Evolutionary conservation across 1,140 invertebrate genomes (phyloP).

Genomic region (Caenorhabditis latens): DNA sequence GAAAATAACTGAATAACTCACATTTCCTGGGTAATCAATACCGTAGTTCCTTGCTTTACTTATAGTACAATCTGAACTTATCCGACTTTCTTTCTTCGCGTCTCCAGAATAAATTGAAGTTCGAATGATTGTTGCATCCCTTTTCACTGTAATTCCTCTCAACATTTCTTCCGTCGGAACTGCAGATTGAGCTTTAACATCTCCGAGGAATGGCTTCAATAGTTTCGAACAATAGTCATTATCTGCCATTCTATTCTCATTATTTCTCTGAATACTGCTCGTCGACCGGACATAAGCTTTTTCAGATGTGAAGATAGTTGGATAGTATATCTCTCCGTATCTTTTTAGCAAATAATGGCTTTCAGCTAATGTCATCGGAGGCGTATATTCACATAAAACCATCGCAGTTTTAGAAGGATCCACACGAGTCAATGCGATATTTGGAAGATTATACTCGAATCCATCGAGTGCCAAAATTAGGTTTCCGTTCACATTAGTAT

Average conservation of each 20-base stretch:
- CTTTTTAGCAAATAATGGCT: background rate
- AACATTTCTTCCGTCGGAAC: background rate
- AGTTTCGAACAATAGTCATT: background rate
- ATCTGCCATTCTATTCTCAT: background rate
- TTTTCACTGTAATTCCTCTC: background rate
- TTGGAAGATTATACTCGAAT: background rate
- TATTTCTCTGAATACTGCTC: background rate
- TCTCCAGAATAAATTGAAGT: background rate
- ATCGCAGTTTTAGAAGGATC: background rate
- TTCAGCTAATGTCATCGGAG: background rate
- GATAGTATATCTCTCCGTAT: slow-evolving; percentile 6
- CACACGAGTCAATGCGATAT: background rate
- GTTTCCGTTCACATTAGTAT: background rate
- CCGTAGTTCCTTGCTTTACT: background rate
- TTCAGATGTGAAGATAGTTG: background rate
- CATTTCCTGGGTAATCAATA: background rate
- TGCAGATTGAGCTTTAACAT: background rate
- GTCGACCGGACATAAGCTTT: background rate
- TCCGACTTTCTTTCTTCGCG: background rate
- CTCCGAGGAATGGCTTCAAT: background rate
- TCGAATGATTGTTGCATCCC: background rate
- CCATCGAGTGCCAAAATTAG: background rate
- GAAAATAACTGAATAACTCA: background rate
- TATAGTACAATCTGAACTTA: background rate
- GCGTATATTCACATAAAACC: slow-evolving; percentile 8